These are phyloP conservation scores for Drosophila ustulata DNA, from an alignment of 2,888 invertebrate genomes.

Conservation along the genomic window DNA sequence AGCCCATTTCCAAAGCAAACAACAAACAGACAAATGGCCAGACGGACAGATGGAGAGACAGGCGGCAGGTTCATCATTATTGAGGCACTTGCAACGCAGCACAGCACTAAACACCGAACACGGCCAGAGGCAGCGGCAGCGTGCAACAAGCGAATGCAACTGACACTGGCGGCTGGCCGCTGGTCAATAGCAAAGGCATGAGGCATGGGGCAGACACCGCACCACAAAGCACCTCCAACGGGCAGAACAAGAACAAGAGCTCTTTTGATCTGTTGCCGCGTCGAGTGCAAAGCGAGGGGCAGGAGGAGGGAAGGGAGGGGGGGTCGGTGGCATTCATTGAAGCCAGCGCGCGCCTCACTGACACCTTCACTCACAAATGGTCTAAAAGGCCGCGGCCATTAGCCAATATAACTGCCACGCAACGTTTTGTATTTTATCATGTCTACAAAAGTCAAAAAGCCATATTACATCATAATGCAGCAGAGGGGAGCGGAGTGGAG, in stretches of 20 bases:
- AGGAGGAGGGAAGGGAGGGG: background rate
- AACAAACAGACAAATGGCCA: slow-evolving; percentile 15
- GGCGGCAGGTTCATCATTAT: slow-evolving; percentile 41
- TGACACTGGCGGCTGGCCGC: slow-evolving; percentile 23
- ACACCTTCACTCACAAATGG: slow-evolving; percentile 71
- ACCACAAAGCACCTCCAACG: slow-evolving; percentile 31
- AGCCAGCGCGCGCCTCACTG: slow-evolving; percentile 60
- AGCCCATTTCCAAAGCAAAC: slow-evolving; percentile 17
- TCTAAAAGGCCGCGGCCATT: slow-evolving; percentile 80
- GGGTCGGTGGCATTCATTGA: slow-evolving; percentile 66
- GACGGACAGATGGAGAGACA: slow-evolving; percentile 14
- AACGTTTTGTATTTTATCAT: slow-evolving; percentile 81
- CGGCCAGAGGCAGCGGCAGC: background rate
- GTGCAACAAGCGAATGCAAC: slow-evolving; percentile 42
- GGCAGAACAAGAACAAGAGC: slow-evolving; percentile 67
- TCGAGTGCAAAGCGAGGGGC: slow-evolving; percentile 5
- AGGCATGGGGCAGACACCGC: slow-evolving; percentile 14
- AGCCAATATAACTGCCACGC: slow-evolving; percentile 81
- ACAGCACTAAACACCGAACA: slow-evolving; percentile 35
- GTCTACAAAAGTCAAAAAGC: slow-evolving; percentile 80
- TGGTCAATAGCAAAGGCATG: slow-evolving; percentile 41
- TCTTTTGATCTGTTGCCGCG: slow-evolving; percentile 71
- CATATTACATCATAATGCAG: slow-evolving; percentile 78
- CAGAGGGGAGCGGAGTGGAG: slow-evolving; percentile 29
- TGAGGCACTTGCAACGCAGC: slow-evolving; percentile 54